Percentiles rank a stretch among this genome's conserved stretches.
These are phyloP conservation scores for Amazona vittata DNA, from an alignment of 2,113 vertebrate species.

Conservation along the genomic window DNA sequence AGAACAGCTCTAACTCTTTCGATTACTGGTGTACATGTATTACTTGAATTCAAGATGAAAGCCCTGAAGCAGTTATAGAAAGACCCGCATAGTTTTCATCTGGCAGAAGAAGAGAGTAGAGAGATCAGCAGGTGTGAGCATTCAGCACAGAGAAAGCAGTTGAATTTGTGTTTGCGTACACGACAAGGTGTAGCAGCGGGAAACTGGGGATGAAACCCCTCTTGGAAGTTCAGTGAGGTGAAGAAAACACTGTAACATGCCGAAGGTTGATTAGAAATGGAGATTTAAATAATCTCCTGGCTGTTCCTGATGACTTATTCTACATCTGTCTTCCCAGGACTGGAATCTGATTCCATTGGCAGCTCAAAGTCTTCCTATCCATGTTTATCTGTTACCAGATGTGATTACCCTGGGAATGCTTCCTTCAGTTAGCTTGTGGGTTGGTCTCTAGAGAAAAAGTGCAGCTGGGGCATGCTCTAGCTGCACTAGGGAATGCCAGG, in stretches of 20 bases:
- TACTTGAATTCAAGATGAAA: neutral
- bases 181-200: fast-evolving
- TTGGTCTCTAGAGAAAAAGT: neutral
- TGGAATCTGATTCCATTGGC: neutral
- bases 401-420: neutral
- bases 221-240: neutral
- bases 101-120: neutral
- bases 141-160: neutral
- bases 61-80: neutral
- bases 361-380: neutral
- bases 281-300: neutral
- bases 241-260: neutral
- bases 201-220: neutral
- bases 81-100: neutral
- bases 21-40: neutral
- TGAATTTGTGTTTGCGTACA: neutral
- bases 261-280: neutral
- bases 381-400: neutral
- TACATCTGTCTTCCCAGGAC: neutral
- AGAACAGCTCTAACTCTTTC: neutral
- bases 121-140: neutral
- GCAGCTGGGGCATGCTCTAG: neutral
- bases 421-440: neutral
- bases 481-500: neutral
- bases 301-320: neutral